Evolutionary conservation across 2,113 vertebrate species (phyloP).

Genomic region (Pteruthius melanotis): DNA sequence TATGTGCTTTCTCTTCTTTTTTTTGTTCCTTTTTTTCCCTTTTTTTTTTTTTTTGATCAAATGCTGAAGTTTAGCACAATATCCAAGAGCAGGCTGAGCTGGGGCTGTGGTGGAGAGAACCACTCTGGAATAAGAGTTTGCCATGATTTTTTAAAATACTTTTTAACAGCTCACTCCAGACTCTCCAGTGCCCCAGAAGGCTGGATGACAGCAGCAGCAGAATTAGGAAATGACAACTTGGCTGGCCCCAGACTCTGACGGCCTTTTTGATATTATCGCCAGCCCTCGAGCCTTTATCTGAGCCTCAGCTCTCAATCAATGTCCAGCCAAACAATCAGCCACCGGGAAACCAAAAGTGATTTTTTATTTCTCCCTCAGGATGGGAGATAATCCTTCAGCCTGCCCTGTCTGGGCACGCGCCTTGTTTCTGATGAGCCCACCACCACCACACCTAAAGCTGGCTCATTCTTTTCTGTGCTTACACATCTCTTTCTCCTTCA

Average conservation of each 20-base stretch:
- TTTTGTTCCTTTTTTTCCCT: background rate
- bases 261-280: background rate
- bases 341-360: background rate
- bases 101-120: background rate
- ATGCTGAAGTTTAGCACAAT: slow-evolving; percentile 20
- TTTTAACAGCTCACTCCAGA: background rate
- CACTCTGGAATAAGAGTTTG: background rate
- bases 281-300: background rate
- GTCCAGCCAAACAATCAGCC: background rate
- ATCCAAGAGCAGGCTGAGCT: background rate
- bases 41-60: background rate
- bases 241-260: background rate
- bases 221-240: slow-evolving; percentile 33
- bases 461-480: background rate
- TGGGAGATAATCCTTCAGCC: background rate
- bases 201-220: slow-evolving; percentile 23
- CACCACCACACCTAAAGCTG: background rate
- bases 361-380: background rate
- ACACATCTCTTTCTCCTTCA: background rate
- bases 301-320: background rate
- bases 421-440: background rate
- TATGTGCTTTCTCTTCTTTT: slow-evolving; percentile 22
- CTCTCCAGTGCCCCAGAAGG: background rate
- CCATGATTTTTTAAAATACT: background rate
- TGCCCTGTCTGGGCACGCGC: background rate